Evolutionary conservation across 2,888 invertebrate genomes (phyloP).

Genomic region (Serrognathus titanus): DNA sequence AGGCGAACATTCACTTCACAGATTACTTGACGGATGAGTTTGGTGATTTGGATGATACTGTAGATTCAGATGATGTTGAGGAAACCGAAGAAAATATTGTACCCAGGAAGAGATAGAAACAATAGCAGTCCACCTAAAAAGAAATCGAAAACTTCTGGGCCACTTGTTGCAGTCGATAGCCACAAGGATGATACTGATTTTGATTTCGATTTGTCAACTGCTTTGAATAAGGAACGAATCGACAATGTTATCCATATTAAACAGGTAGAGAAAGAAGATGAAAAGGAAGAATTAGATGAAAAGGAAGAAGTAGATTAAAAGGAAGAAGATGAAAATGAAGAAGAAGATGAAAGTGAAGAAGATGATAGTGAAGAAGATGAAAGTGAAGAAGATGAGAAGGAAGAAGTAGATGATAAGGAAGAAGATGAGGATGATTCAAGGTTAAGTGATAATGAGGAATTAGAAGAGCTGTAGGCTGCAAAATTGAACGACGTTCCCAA

Average conservation of each 20-base stretch:
- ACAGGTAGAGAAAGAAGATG: constrained; percentile 43
- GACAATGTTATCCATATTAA: constrained; percentile 29
- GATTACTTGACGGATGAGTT: constrained; percentile 65
- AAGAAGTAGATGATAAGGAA: constrained; percentile 26
- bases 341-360: constrained; percentile 30
- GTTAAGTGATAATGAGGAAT: constrained; percentile 28
- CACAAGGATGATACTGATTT: constrained; percentile 34
- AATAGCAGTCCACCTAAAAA: constrained; percentile 30
- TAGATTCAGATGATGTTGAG: constrained; percentile 25
- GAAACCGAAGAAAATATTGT: constrained; percentile 46
- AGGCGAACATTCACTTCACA: constrained; percentile 74
- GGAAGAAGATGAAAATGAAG: constrained; percentile 44
- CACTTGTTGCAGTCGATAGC: constrained; percentile 31
- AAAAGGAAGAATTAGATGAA: constrained; percentile 40
- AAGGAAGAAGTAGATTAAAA: constrained; percentile 39
- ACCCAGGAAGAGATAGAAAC: constrained; percentile 37
- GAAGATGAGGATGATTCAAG: constrained; percentile 24
- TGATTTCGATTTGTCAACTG: constrained; percentile 30
- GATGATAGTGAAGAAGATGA: constrained; percentile 38
- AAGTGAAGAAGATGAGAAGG: constrained; percentile 43
- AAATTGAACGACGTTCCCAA: constrained; percentile 28
- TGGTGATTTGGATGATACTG: constrained; percentile 28
- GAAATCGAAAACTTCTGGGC: constrained; percentile 35
- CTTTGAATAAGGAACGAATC: constrained; percentile 33
- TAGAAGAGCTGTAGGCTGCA: constrained; percentile 36